Evolutionary conservation across 2,797 vertebrate species (phyloP).

Genomic region (Schizopygopsis pylzovi): DNA sequence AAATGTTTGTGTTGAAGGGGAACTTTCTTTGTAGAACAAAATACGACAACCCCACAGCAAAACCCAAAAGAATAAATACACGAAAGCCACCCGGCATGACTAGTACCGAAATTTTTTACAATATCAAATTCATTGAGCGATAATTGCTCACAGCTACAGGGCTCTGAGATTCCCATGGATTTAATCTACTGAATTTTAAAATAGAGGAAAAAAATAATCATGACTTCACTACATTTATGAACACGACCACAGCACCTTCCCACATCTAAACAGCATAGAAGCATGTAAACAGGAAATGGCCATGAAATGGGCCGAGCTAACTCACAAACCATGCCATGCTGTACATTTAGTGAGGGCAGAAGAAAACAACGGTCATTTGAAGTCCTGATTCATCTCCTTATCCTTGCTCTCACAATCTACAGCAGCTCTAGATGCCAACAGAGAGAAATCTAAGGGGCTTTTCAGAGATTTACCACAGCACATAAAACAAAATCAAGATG

Average conservation of each 20-base stretch:
- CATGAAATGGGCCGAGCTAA: slow-evolving; percentile 5
- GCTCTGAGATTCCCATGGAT: slow-evolving; percentile 20
- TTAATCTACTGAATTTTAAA: neutral
- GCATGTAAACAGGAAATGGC: slow-evolving; percentile 33
- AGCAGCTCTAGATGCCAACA: slow-evolving; percentile 56
- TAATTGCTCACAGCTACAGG: slow-evolving; percentile 17
- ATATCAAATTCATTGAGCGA: slow-evolving; percentile 34
- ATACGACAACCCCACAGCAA: slow-evolving; percentile 42
- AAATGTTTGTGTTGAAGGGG: slow-evolving; percentile 46
- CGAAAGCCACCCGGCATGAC: slow-evolving; percentile 32
- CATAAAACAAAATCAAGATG: slow-evolving; percentile 65
- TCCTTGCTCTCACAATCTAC: slow-evolving; percentile 27
- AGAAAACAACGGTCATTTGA: slow-evolving; percentile 39
- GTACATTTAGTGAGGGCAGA: slow-evolving; percentile 24
- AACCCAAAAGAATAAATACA: slow-evolving; percentile 42
- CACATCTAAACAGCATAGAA: slow-evolving; percentile 29
- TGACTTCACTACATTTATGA: neutral
- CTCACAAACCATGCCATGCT: neutral
- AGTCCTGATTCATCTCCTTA: slow-evolving; percentile 47
- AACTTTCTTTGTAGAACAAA: slow-evolving; percentile 48
- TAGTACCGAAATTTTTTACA: slow-evolving; percentile 10
- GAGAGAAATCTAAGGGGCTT: slow-evolving; percentile 66
- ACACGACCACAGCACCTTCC: slow-evolving; percentile 5
- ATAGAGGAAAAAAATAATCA: too few relatives aligned
- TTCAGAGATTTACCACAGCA: slow-evolving; percentile 69